These are phyloP conservation scores for Caenorhabditis briggsae DNA, from an alignment of 1,140 invertebrate genomes.

Conservation along the genomic window DNA sequence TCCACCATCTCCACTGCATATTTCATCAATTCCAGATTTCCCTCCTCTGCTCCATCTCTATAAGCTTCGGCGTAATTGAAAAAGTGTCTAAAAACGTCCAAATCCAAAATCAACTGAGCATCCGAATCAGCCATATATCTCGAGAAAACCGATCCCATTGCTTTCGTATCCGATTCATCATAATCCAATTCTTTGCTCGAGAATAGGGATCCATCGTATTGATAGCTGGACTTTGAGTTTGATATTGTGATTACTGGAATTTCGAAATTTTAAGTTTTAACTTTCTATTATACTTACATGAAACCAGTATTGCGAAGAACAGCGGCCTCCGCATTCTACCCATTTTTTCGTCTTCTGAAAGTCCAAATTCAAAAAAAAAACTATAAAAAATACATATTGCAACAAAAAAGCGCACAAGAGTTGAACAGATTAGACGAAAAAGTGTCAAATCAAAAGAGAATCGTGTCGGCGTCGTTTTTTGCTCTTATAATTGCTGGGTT, in stretches of 20 bases:
- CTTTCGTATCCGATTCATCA: constrained; percentile 22
- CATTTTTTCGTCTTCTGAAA: constrained; percentile 4
- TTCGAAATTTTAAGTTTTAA: not conserved
- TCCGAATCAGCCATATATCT: constrained; percentile 75
- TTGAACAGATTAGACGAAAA: constrained; percentile 38
- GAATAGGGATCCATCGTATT: constrained; percentile 28
- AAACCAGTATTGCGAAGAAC: not conserved
- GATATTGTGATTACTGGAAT: not conserved
- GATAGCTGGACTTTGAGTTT: constrained; percentile 17
- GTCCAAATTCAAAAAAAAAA: not conserved
- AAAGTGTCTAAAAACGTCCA: constrained; percentile 74
- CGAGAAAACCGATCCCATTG: constrained; percentile 64
- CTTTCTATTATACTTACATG: not conserved
- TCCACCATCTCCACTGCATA: constrained; percentile 72
- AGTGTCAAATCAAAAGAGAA: constrained; percentile 4
- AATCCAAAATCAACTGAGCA: constrained; percentile 74
- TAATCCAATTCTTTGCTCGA: constrained; percentile 46
- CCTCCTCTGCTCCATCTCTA: constrained; percentile 55
- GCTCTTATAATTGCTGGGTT: not conserved
- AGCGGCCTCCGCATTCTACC: not conserved
- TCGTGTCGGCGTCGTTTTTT: constrained; percentile 18
- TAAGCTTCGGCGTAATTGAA: constrained; percentile 65
- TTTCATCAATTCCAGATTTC: constrained; percentile 67
- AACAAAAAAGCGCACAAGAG: not conserved
- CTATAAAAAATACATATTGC: not conserved